Conservation (phyloP, 2,113 vertebrate species). For the Silurus glanis region DNA sequence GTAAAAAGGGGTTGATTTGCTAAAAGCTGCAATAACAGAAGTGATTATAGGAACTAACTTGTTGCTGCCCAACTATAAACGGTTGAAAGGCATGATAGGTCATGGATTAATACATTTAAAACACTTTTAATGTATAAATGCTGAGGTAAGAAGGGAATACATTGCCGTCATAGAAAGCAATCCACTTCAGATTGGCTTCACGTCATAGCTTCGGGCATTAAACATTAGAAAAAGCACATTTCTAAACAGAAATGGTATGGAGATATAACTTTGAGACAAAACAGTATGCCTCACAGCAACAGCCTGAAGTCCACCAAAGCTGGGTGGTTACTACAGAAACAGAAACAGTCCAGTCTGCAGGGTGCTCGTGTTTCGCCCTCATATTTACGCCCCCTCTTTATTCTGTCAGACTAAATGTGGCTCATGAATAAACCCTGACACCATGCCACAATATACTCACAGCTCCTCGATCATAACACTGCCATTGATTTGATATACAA, state of each 20-base stretch:
- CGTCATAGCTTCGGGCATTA: not conserved
- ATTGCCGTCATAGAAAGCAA: not conserved
- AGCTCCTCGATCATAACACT: not conserved
- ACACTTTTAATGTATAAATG: not conserved
- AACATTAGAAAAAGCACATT: not conserved
- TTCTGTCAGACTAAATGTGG: not conserved
- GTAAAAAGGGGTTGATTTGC: not conserved
- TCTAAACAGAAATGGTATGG: not conserved
- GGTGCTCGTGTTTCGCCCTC: not conserved
- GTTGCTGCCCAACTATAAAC: not conserved
- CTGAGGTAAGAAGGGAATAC: not conserved
- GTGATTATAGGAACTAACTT: not conserved
- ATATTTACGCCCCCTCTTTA: constrained; percentile 10
- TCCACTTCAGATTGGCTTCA: not conserved
- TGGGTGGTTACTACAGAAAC: constrained; percentile 1
- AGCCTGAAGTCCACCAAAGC: not conserved
- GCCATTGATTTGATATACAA: not conserved
- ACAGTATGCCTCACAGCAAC: not conserved
- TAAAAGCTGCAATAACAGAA: not conserved
- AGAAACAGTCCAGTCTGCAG: not conserved
- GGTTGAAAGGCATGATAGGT: not conserved
- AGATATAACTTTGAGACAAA: not conserved
- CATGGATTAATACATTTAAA: not conserved
- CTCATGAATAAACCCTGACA: not conserved
- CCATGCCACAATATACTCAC: not conserved